Evolutionary conservation across 2,113 vertebrate genomes (phyloP).

Genomic region (Cygnus atratus): DNA sequence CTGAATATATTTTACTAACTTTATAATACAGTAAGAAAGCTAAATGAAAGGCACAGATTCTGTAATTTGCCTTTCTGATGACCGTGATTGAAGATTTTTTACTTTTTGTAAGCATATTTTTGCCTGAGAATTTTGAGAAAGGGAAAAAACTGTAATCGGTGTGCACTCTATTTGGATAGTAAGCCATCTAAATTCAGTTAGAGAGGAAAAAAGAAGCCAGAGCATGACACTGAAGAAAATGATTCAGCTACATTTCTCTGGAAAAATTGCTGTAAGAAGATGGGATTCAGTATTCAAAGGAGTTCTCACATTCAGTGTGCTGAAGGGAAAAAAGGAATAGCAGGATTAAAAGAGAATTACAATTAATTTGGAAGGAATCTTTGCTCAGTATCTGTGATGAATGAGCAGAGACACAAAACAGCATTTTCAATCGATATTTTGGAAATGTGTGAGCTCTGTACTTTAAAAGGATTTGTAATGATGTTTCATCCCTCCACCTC

Average conservation of each 20-base stretch:
- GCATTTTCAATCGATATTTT: conserved; percentile 40
- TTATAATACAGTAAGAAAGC: background rate
- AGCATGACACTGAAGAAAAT: background rate
- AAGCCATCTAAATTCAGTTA: background rate
- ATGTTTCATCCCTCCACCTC: conserved; percentile 26
- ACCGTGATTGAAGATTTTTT: background rate
- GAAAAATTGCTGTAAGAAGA: background rate
- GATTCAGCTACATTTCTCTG: background rate
- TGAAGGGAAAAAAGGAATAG: background rate
- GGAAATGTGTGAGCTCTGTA: background rate
- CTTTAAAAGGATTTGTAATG: conserved; percentile 19
- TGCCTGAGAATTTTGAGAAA: background rate
- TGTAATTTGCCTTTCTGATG: background rate
- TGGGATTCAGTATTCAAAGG: background rate
- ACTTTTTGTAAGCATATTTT: background rate
- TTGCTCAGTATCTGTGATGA: conserved; percentile 33
- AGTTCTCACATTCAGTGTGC: background rate
- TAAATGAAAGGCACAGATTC: background rate
- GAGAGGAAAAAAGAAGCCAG: background rate
- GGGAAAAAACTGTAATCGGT: rapidly evolving
- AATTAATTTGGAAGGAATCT: conserved; percentile 43
- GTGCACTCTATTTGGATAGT: background rate
- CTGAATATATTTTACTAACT: background rate
- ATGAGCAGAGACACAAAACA: conserved; percentile 19
- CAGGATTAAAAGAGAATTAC: conserved; percentile 46